Conservation (phyloP, 2,888 invertebrate genomes). For the Polyommatus iphigenia region DNA sequence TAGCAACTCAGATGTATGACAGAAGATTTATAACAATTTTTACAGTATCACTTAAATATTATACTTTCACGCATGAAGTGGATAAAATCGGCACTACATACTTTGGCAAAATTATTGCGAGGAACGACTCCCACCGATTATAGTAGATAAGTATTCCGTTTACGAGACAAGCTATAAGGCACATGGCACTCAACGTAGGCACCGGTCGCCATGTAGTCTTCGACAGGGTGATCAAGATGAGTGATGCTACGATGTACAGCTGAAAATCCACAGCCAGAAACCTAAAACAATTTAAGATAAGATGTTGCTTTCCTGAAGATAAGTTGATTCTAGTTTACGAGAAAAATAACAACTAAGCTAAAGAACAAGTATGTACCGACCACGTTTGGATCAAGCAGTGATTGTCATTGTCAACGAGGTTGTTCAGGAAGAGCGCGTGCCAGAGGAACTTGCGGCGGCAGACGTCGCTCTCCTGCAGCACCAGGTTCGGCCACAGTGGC, state of each 20-base stretch:
- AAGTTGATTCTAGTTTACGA: neutral
- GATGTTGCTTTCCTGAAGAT: neutral
- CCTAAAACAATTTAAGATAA: conserved; percentile 45
- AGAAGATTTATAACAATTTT: too few relatives aligned
- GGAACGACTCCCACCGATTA: conserved; percentile 51
- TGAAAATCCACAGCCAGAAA: conserved; percentile 63
- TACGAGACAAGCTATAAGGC: conserved; percentile 42
- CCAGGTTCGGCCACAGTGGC: conserved; percentile 42
- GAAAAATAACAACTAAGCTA: neutral
- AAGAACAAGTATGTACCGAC: conserved; percentile 40
- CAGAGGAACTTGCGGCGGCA: conserved; percentile 47
- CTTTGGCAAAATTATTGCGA: conserved; percentile 55
- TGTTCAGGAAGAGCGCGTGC: conserved; percentile 45
- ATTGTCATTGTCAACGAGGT: conserved; percentile 41
- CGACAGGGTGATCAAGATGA: conserved; percentile 49
- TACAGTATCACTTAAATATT: too few relatives aligned
- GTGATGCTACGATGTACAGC: conserved; percentile 49
- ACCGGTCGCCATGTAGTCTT: conserved; percentile 44
- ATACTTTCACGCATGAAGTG: neutral
- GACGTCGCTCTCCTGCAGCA: conserved; percentile 42
- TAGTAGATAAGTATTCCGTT: conserved; percentile 50
- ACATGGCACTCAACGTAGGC: conserved; percentile 43
- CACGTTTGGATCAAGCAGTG: conserved; percentile 45
- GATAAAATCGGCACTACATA: conserved; percentile 48
- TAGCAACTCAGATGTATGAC: too few relatives aligned